phyloP scores from a whole-genome alignment of 2,113 vertebrate genomes.

The Rutilus rutilus region DNA sequence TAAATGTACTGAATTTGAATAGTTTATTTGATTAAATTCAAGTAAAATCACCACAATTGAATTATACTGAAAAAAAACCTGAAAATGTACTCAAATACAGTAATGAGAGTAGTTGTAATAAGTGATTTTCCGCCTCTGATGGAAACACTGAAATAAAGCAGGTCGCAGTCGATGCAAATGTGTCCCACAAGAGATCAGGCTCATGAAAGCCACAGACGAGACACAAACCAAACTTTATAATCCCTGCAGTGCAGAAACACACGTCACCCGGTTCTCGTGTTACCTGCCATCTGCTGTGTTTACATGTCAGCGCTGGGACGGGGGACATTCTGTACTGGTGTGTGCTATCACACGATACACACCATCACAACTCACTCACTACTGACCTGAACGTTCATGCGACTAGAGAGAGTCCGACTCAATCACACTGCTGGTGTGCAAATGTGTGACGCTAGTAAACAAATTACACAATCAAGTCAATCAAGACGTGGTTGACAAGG shows the following conservation, averaged over 20 bases:
- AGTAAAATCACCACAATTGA: too few relatives aligned
- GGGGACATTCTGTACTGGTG: constrained; percentile 61
- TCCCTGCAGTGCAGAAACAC: neutral
- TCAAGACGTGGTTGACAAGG: neutral
- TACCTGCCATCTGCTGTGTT: constrained; percentile 47
- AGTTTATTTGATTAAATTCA: too few relatives aligned
- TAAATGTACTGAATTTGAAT: too few relatives aligned
- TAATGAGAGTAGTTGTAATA: too few relatives aligned
- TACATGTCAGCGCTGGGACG: constrained; percentile 28
- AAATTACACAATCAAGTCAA: neutral
- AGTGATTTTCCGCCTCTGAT: too few relatives aligned
- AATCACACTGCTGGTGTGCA: neutral
- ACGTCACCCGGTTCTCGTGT: constrained; percentile 25
- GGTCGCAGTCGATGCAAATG: constrained; percentile 14
- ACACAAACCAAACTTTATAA: neutral
- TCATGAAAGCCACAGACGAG: too few relatives aligned
- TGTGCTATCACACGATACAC: neutral
- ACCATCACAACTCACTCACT: neutral
- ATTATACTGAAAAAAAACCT: too few relatives aligned
- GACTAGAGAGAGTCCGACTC: too few relatives aligned
- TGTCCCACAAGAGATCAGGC: neutral
- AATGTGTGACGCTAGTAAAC: neutral
- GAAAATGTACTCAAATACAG: too few relatives aligned
- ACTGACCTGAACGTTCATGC: neutral
- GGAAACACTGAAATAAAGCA: neutral